phyloP scores from a whole-genome alignment of 2,113 vertebrate genomes.

The Cyprinus carpio region DNA sequence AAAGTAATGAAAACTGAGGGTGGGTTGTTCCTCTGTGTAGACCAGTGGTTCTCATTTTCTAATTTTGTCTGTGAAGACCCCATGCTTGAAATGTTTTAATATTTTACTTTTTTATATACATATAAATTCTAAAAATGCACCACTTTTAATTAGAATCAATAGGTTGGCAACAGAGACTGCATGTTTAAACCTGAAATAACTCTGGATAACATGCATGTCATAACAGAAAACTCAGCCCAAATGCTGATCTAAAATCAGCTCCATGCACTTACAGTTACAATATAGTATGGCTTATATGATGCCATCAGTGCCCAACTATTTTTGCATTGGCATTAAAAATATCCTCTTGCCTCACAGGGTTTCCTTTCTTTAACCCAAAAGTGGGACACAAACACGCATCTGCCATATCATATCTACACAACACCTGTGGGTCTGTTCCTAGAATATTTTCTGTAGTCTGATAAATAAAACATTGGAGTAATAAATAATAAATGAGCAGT shows the following conservation, averaged over 20 bases:
- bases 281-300: constrained; percentile 2
- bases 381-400: background rate
- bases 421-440: background rate
- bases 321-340: constrained; percentile 22
- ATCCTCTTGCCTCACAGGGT: constrained; percentile 1
- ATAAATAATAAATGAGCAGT: background rate
- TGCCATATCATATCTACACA: background rate
- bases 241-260: constrained; percentile 16
- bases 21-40: background rate
- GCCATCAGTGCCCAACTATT: constrained; percentile 12
- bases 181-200: background rate
- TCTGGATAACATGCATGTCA: background rate
- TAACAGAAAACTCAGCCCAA: background rate
- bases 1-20: background rate
- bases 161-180: background rate
- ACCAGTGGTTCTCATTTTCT: background rate
- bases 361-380: background rate
- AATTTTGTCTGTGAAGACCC: background rate
- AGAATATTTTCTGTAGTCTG: background rate
- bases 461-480: background rate
- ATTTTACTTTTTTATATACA: too few species aligned
- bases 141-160: background rate
- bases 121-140: too few species aligned
- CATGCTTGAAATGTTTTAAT: background rate
- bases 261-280: background rate